These are phyloP conservation scores for Callocephalon fimbriatum DNA, from an alignment of 2,113 vertebrate species.

Conservation along the genomic window DNA sequence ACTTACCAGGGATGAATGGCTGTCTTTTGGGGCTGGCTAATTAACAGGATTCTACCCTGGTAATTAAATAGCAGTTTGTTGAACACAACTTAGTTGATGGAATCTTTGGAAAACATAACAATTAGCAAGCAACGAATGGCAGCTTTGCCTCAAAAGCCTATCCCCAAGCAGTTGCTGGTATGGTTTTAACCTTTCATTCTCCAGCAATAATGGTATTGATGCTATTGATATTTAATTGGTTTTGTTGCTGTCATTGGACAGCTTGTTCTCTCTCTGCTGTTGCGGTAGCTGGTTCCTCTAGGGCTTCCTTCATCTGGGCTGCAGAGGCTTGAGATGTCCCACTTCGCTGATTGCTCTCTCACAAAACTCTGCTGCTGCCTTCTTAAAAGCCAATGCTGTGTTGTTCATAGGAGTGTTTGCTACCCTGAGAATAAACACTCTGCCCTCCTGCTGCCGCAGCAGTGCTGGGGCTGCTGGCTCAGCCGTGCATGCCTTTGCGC, in stretches of 20 bases:
- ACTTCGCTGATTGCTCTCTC: background rate
- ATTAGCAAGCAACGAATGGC: conserved; percentile 8
- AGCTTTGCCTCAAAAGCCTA: background rate
- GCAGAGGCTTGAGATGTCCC: background rate
- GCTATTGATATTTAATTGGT: background rate
- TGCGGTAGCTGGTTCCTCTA: background rate
- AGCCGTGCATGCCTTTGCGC: accelerated
- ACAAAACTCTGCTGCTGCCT: background rate
- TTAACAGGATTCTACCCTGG: conserved; percentile 38
- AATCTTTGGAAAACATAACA: conserved; percentile 43
- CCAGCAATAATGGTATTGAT: background rate
- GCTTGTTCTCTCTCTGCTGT: background rate
- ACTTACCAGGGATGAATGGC: conserved; percentile 22
- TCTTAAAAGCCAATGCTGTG: background rate
- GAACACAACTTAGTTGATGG: conserved; percentile 35
- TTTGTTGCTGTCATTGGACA: background rate
- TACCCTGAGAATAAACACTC: background rate
- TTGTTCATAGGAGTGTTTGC: background rate
- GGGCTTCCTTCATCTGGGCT: background rate
- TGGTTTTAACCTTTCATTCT: background rate
- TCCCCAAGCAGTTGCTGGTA: background rate
- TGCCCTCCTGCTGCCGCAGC: background rate
- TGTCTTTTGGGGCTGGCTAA: conserved; percentile 46
- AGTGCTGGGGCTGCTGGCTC: background rate
- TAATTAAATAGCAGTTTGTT: conserved; percentile 60